Evolutionary conservation across 1,140 invertebrate genomes (phyloP), one percentile per base, ranked within the genome.

Genomic region (Tetramorium simillimum): DNA sequence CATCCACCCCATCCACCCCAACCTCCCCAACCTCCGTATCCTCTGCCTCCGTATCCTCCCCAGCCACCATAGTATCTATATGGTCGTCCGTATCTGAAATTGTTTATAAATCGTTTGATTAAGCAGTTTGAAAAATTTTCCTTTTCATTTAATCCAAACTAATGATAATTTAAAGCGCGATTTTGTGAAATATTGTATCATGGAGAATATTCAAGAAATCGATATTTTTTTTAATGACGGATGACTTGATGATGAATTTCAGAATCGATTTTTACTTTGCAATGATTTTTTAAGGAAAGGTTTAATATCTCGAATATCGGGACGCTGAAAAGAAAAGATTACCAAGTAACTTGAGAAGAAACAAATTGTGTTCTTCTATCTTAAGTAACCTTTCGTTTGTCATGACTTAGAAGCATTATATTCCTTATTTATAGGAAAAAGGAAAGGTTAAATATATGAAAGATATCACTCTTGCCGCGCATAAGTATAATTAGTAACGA

Each of bases 31-130:
- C 43, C 62, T 49, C 43, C 24, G 5, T 24, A 65, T 53, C 62
- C 62, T 65, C 77, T 21, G 14, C 77, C 63, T n/a, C n/a, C n/a
- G 5, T 69, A 81, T 12, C 56, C 53, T 43, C 75, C 72, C 28
- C 49, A 76, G 7, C 72, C 72, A 28, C 73, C 53, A 16, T 76
- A 60, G 21, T 76, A 76, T 72, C 56, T 62, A 21, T 43, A 72
- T 9, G 65, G 67, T 62, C 53, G 69, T 46, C 67, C 24, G 5
- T 82, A 84, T 37, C 80, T 84, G 80, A 46, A 84, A 84, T 58
- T 72, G n/a, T 56, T 70, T 1, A 65, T 70, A 28, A 18, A 70
- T 70, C 0, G 4, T 43, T 81, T 4, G 40, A 56, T 81, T 43
- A 78, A 63, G 1, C 3, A 6, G 1, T 3, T 73, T 37, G 14